Evolutionary conservation across 2,797 vertebrate species (phyloP), one percentile per base, ranked within the genome.

Genomic region (Centroberyx gerrardi): DNA sequence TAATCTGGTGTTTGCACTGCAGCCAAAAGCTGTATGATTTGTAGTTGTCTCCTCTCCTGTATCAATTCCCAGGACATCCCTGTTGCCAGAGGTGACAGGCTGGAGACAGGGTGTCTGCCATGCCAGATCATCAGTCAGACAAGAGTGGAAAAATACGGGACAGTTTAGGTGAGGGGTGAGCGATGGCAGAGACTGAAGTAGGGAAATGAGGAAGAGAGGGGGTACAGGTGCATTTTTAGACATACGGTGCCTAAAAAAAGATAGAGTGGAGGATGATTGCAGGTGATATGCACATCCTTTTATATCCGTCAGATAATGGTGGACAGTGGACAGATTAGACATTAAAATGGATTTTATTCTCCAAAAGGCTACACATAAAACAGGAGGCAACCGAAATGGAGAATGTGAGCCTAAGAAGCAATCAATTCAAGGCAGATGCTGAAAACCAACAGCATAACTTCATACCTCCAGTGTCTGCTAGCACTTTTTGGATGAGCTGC

Each of bases 21-120:
- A 69, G 55, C 29, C 44, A 69, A 22, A 51, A 38, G 28, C 42
- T 59, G 67, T 38, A 9, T 36, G 1, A 52, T 52, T 38, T 60
- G 12, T 36, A 62, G 29, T 1, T 33, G 27, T 28, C 22, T 8
- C 18, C 10, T 54, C 22, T 48, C n/a, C 66, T 40, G 28, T 18
- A n/a, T 52, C 4, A 53, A 9, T 42, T 53, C 42, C 42, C 33
- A 5, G 17, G 49, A 10, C 31, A 42, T 44, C 0, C 40, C 61
- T 52, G 22, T 7, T 29, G 8, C 13, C 65, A n/a, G 17, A 52
- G 7, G 22, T 56, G 27, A 52, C 48, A 9, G 36, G 18, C 29
- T 72, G 40, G 18, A 56, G 58, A 22, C n/a, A 44, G 28, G 8
- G 5, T 58, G 58, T 59, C 33, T 31, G 31, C 44, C 0, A 59